Base-by-base conservation (phyloP, 2,797 vertebrate species). In the Acipenser oxyrinchus region DNA sequence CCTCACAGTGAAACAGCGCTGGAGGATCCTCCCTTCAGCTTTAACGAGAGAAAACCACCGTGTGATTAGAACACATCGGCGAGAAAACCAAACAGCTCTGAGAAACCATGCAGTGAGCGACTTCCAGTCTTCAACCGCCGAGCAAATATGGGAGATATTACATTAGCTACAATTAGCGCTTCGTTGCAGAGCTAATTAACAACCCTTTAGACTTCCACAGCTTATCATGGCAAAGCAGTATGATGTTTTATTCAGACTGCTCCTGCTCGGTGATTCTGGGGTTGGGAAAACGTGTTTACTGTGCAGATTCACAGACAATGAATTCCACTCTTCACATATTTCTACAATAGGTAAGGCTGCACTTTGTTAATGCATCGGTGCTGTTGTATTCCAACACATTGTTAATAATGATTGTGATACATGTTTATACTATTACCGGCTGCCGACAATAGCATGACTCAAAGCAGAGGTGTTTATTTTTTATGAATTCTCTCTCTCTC, bases 261-360 rank as follows among this genome's bases (percentile, higher is more conserved):
- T 97, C 72, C 82, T 96, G 69, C 89, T 97, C 63, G 94, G 95
- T 63, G 95, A 98, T 80, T 95, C 95, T 0, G 95, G 95, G 6
- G 95, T 97, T 52, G 95, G 95, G 65, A 97, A 97, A 85, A 97
- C 94, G 4, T 95, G 94, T 75, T 86, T 97, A 84, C 70, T 97
- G 73, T 93, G 93, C 81, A 86, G 93, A 73, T 95, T 97, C 86
- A 93, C 94, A 62, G 95, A 97, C 68, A 91, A 90, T 73, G 93
- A 94, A 73, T 98, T 95, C 81, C 90, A 95, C 74, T 82, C 91
- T 49, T 87, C 91, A 60, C 94, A 97, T 70, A 95, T 97, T 82
- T 95, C 95, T 76, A 98, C 95, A 72, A 96, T 97, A 78, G 95
- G 95, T 95, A 65, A 71, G 75, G 64, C 6, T 6, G 18, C 23